Conservation (phyloP, 2,888 invertebrate genomes). For the Drosophila acutilabella region DNA sequence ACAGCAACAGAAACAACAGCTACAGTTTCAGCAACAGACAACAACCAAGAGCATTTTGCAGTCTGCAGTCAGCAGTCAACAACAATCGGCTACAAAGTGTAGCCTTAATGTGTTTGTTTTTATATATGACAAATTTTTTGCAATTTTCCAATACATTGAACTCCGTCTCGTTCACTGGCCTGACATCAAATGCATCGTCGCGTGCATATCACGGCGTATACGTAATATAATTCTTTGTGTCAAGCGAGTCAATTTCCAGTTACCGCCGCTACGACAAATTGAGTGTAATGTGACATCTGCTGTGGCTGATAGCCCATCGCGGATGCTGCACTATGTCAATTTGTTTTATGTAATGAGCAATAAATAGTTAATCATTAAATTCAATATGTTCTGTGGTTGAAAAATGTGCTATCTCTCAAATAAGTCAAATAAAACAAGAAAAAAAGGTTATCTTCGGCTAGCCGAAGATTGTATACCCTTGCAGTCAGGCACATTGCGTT, state of each 20-base stretch:
- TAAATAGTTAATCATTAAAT: conserved; percentile 68
- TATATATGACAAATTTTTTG: conserved; percentile 58
- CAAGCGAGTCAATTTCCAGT: conserved; percentile 52
- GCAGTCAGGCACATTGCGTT: too few relatives aligned
- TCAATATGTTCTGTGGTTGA: conserved; percentile 61
- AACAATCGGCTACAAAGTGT: conserved; percentile 55
- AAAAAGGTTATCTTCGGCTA: too few relatives aligned
- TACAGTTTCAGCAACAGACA: conserved; percentile 18
- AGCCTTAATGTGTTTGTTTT: conserved; percentile 66
- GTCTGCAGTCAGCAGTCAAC: conserved; percentile 41
- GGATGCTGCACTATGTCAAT: conserved; percentile 38
- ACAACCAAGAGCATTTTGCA: conserved; percentile 29
- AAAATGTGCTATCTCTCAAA: conserved; percentile 30
- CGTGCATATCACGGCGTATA: conserved; percentile 64
- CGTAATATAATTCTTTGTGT: conserved; percentile 56
- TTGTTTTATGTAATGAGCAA: conserved; percentile 63
- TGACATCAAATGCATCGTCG: conserved; percentile 45
- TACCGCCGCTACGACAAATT: conserved; percentile 39
- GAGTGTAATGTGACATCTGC: conserved; percentile 36
- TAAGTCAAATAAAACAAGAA: conserved; percentile 3
- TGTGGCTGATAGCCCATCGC: conserved; percentile 35
- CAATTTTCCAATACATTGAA: conserved; percentile 79
- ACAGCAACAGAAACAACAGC: conserved; percentile 33
- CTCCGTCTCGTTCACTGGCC: conserved; percentile 27
- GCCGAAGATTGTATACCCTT: too few relatives aligned